Evolutionary conservation across 2,797 vertebrate species (phyloP).

Genomic region (Babyrousa celebensis): DNA sequence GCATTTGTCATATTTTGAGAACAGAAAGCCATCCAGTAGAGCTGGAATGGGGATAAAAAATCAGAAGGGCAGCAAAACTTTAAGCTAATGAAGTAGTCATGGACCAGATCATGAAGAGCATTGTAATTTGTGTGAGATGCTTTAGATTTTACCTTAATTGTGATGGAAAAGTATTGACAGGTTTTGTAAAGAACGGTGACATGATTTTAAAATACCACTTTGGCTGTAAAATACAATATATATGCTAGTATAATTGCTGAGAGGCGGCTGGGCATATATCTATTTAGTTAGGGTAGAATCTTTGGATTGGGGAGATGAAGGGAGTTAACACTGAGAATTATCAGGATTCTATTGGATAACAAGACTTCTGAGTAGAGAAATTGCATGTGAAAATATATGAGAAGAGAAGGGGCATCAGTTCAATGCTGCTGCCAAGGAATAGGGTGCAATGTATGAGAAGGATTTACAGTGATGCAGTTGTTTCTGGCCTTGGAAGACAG

Average conservation of each 20-base stretch:
- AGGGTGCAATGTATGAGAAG: neutral
- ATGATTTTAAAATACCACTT: conserved; percentile 26
- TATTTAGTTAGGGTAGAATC: neutral
- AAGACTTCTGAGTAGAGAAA: conserved; percentile 3
- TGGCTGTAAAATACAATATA: neutral
- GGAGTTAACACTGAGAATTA: neutral
- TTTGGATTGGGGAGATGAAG: neutral
- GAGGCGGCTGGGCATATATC: neutral
- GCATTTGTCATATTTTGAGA: neutral
- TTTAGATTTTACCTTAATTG: neutral
- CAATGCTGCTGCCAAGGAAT: neutral
- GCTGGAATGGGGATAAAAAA: neutral
- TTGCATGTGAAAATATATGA: neutral
- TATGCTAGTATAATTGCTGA: neutral
- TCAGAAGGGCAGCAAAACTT: neutral
- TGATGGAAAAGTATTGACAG: neutral
- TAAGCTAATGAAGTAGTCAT: neutral
- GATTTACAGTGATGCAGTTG: neutral
- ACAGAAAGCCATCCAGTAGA: neutral
- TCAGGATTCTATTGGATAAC: neutral
- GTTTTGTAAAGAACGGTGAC: neutral
- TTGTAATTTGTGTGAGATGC: neutral
- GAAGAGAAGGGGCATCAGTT: neutral
- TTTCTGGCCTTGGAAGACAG: neutral
- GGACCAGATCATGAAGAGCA: neutral